Base-by-base conservation (phyloP, 2,888 invertebrate species). In the Hecatera dysodea region DNA sequence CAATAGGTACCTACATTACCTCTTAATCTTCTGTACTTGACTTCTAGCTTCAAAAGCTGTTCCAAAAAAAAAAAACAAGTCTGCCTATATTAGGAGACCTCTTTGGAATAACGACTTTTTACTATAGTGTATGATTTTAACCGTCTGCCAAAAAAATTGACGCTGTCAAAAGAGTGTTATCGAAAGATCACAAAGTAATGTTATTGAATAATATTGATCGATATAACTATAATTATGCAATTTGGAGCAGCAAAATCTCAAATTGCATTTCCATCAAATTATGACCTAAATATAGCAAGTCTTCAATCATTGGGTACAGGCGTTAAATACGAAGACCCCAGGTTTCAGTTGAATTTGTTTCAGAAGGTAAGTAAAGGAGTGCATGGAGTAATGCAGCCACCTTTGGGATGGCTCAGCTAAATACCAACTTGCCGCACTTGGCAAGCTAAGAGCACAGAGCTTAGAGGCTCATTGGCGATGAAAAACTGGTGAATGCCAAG, bases 291-390 rank as follows among this genome's bases (percentile, higher is more conserved):
- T 1, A 39, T 8, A 2, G 9, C 52, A 6, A 77, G 77, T 33
- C 33, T 68, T 2, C 44, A 64, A n/a, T 78, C 77, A 22, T 1
- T 77, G 12, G 46, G 33, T 4, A 67, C 55, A 36, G 63, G 60
- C 0, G 39, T 77, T 0, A 78, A 67, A n/a, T 77, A 77, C 2
- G 79, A 78, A 6, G 50, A 77, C 17, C 74, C 78, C 8, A 39
- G 42, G 6, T 64, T 64, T 63, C 63, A 78, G 36, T 61, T 77
- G 46, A 78, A 67, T 68, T 56, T 77, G 22, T 27, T 73, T 56
- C 78, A 77, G 8, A 67, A 64, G 11, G 77, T 78, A 17, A 69
- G 24, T n/a, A 33, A 7, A 19, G 8, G 17, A 24, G 19, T 24
- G 4, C 12, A n/a, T n/a, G n/a, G n/a, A n/a, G n/a, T n/a, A n/a